Conservation (phyloP, 1,140 invertebrate species). For the Stratiolaelaps scimitus region DNA sequence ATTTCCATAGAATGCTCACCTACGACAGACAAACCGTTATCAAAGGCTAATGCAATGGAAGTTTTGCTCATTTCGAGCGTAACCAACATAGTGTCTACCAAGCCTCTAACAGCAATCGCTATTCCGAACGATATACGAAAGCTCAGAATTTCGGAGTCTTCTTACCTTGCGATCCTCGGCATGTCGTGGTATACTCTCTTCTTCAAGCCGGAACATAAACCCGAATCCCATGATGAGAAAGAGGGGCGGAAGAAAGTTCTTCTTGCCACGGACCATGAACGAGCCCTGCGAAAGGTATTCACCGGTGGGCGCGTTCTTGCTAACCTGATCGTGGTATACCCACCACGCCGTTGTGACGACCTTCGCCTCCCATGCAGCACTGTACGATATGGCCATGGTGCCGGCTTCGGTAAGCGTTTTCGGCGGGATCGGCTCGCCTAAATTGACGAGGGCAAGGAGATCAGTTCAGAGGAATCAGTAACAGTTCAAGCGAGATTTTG, state of each 20-base stretch:
- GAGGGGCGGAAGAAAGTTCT: constrained; percentile 84
- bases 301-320: constrained; percentile 90
- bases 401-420: constrained; percentile 93
- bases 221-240: constrained; percentile 86
- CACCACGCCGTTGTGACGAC: constrained; percentile 89
- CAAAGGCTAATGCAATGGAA: no score
- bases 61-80: no score
- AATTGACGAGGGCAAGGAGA: constrained; percentile 28
- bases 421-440: constrained; percentile 59
- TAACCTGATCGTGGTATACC: constrained; percentile 77
- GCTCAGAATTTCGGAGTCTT: no score
- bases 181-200: constrained; percentile 43
- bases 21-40: no score
- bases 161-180: constrained; percentile 42
- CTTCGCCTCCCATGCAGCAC: constrained; percentile 92
- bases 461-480: no score
- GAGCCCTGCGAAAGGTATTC: constrained; percentile 89
- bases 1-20: neutral
- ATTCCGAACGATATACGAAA: no score
- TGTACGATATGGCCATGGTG: constrained; percentile 89
- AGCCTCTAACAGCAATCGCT: no score
- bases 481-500: no score
- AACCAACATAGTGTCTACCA: no score
- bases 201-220: constrained; percentile 72
- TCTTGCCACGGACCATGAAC: constrained; percentile 97